Evolutionary conservation across 2,888 invertebrate genomes (phyloP).

Genomic region (Corbicula japonica): DNA sequence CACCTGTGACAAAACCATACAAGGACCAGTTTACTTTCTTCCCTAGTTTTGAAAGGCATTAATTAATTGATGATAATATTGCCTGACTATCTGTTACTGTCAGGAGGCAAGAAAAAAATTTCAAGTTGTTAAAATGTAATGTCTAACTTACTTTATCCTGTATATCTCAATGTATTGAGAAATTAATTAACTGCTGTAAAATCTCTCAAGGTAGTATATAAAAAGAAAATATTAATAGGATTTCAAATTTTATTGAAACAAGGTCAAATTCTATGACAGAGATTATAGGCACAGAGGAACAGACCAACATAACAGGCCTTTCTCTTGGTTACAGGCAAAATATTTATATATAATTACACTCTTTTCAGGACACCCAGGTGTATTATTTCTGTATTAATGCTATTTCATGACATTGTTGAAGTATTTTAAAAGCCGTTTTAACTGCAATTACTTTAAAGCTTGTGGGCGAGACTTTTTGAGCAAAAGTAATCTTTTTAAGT

Average conservation of each 20-base stretch:
- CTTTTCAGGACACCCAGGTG: background rate
- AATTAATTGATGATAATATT: no score
- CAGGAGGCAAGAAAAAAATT: no score
- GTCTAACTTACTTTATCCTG: no score
- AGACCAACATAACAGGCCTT: background rate
- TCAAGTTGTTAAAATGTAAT: no score
- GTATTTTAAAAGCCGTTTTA: background rate
- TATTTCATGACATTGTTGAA: background rate
- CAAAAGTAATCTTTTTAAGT: background rate
- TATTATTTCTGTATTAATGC: constrained; percentile 4
- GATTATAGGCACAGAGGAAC: constrained; percentile 7
- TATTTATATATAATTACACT: constrained; percentile 23
- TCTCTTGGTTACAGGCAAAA: constrained; percentile 23
- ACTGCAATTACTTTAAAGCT: background rate
- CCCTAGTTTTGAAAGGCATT: no score
- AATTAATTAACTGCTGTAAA: no score
- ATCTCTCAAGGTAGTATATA: no score
- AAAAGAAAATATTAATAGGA: background rate
- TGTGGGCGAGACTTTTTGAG: constrained; percentile 7
- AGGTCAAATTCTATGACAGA: constrained; percentile 21
- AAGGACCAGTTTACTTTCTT: no score
- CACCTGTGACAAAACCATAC: no score
- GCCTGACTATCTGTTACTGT: no score
- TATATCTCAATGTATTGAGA: no score
- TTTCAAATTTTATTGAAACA: background rate